Evolutionary conservation across 2,888 invertebrate genomes (phyloP).

Genomic region (Ennomos fuscantarius): DNA sequence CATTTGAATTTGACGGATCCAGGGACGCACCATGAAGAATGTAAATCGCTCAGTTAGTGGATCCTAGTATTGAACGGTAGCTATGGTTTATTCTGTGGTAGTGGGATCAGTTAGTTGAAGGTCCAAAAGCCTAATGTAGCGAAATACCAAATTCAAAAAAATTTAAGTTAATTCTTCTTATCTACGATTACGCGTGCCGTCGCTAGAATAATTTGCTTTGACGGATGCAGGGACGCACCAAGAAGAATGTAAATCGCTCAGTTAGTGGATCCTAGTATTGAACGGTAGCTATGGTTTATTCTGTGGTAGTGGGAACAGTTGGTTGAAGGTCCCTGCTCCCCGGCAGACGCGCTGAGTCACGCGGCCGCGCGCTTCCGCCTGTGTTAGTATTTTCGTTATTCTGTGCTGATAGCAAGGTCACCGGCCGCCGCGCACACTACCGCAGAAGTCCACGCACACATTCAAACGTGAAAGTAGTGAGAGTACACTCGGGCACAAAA

Average conservation of each 20-base stretch:
- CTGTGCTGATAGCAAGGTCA: slow-evolving; percentile 80
- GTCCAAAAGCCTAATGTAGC: too few species aligned
- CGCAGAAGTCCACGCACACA: slow-evolving; percentile 46
- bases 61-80: slow-evolving; percentile 9
- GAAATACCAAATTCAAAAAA: too few species aligned
- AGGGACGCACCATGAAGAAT: not conserved
- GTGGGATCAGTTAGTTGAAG: slow-evolving; percentile 35
- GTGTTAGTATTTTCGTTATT: too few species aligned
- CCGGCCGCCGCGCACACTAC: slow-evolving; percentile 73
- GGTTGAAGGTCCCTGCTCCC: slow-evolving; percentile 42
- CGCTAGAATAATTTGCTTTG: too few species aligned
- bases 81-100: not conserved
- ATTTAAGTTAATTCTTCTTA: too few species aligned
- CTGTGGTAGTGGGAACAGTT: slow-evolving; percentile 18
- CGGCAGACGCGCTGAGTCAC: slow-evolving; percentile 69
- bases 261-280: slow-evolving; percentile 9
- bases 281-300: not conserved
- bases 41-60: slow-evolving; percentile 1
- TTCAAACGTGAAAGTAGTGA: slow-evolving; percentile 76
- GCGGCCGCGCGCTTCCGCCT: slow-evolving; percentile 76
- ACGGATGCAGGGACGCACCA: too few species aligned
- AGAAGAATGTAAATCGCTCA: not conserved
- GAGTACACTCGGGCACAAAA: slow-evolving; percentile 71
- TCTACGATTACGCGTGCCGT: too few species aligned
- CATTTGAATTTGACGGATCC: too few species aligned